A percentile compares a stretch with the other conserved stretches of the same genome.
phyloP scores from a whole-genome alignment of 2,113 vertebrate genomes.

The Gymnobelideus leadbeateri region DNA sequence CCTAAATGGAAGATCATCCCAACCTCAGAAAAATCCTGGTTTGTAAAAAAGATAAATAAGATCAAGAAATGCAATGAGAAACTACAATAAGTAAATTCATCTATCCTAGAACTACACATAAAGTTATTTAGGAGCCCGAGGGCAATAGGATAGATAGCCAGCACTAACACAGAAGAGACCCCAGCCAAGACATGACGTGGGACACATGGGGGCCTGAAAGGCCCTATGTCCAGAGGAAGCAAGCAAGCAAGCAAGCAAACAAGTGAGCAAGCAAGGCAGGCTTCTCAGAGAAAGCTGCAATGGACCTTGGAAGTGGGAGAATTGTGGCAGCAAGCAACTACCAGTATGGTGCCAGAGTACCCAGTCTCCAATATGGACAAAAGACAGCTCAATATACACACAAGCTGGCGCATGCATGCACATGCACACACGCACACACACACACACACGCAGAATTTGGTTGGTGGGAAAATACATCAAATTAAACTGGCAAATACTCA shows the following conservation, averaged over 20 bases:
- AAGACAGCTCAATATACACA: too few relatives aligned
- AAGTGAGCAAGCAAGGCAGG: neutral
- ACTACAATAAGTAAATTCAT: neutral
- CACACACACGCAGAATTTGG: too few relatives aligned
- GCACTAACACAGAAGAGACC: neutral
- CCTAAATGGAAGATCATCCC: neutral
- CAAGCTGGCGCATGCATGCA: too few relatives aligned
- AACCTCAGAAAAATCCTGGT: neutral
- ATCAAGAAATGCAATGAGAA: neutral
- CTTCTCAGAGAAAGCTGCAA: neutral
- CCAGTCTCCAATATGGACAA: neutral
- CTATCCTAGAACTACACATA: neutral
- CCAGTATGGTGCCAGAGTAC: neutral
- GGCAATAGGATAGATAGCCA: neutral
- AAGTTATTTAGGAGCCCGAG: neutral
- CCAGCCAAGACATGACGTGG: neutral
- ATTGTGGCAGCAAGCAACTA: neutral
- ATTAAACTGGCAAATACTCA: too few relatives aligned
- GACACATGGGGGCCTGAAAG: neutral
- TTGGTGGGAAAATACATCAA: too few relatives aligned
- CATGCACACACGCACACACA: too few relatives aligned
- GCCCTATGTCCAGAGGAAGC: neutral
- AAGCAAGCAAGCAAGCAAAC: neutral
- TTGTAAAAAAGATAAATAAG: neutral
- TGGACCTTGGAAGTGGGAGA: neutral